Base-by-base conservation (phyloP, 1,140 invertebrate genomes). In the Hyles euphorbiae region DNA sequence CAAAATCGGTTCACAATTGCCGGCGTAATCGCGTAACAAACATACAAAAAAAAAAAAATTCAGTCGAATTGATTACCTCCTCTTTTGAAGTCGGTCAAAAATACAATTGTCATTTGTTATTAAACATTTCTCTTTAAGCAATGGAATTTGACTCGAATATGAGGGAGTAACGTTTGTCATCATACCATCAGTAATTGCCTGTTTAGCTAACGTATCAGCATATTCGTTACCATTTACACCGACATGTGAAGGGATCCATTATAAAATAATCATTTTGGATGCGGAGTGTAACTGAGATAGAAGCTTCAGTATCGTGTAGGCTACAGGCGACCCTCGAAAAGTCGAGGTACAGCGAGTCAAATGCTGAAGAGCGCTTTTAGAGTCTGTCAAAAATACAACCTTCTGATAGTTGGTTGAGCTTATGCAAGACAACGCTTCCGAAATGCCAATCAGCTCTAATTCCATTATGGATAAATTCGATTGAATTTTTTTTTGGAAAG, bases 261-360 rank as follows among this genome's bases (percentile, higher is more conserved):
- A 9, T 0, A 49, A 22, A 12, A 49, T 8, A 49, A 49, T 12
- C 2, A 3, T 12, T 49, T 49, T 49, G 32, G 12, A 32, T 3
- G 12, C 32, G 1, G 12, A 53, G 6, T 57, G n/a, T 43, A 12
- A 53, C 10, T 46, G 34, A 52, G 8, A 5, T 40, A 40, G 36
- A 40, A 40, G 36, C 36, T 58, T 50, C 61, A 50, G 44, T 50
- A 54, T 55, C 47, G 47, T 44, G 40, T 49, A 49, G 12, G 48
- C 12, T 22, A 12, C 32, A 49, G 12, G 48, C 12, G 7, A 12
- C 32, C 48, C 48, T 3, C 48, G 48, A 49, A 11, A 49, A 49
- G 10, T 49, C 48, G 48, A 49, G 12, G 48, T 49, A 22, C 48
- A 49, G 7, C 12, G 48, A 4, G 48, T 9, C 32, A 49, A 3